Evolutionary conservation across 2,113 vertebrate genomes (phyloP), one percentile per base, ranked within the genome.

Genomic region (Charadrius vociferus): DNA sequence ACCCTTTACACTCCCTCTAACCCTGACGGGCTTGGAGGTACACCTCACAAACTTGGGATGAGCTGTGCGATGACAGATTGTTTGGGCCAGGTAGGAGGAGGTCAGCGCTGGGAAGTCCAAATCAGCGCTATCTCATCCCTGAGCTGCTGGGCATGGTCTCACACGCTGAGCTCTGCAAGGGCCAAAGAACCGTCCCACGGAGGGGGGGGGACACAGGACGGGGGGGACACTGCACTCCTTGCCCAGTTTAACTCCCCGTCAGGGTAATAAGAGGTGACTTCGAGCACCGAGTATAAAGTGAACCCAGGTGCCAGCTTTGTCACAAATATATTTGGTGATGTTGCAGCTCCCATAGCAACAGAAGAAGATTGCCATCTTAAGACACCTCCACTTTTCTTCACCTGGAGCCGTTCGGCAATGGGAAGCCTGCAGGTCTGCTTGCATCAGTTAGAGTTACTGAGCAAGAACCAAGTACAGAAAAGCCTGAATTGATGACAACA

Each of bases 101-200:
- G 45, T 71, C 65, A 37, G 67, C 63, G 2, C 53, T 73, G 80
- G 43, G 83, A 77, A 39, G 62, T 74, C 61, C 66, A 36, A 32
- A 52, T 72, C 67, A 29, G 55, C 43, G 8, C 41, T 29, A 5
- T 17, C 53, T 75, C 7, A 1, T 77, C 66, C 66, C 53, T 0
- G 0, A 34, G 62, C 56, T 0, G 0, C 90, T 49, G 67, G 34
- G 58, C 83, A 68, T 0, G 3, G 58, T 45, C 68, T 80, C 58
- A 61, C 30, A 34, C 0, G 0, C 62, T 58, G 82, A 45, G 21
- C 37, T 68, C 58, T 70, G 62, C 70, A 9, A 80, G 56, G 55
- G 62, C 81, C 75, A 71, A 56, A 72, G 66, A 71, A 6, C 49
- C 17, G 52, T 27, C 43, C 34, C 22, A 1, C 0, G 4, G 19